These are phyloP conservation scores for Podocnemis expansa DNA, from an alignment of 2,113 vertebrate species.

Conservation along the genomic window DNA sequence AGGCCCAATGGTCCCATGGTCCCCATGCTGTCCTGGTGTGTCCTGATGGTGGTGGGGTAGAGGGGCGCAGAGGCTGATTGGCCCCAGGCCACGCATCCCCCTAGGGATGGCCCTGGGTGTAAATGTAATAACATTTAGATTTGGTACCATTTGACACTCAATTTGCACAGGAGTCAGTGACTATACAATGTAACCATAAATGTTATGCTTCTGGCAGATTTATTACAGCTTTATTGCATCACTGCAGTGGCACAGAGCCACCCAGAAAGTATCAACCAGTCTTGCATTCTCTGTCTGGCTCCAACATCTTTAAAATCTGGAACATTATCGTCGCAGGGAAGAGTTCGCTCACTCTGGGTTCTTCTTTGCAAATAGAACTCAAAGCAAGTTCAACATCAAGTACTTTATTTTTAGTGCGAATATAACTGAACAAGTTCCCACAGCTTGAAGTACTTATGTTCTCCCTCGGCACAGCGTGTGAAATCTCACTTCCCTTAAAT, in stretches of 20 bases:
- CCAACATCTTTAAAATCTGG: constrained; percentile 40
- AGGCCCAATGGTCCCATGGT: too few relatives aligned
- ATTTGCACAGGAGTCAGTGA: background rate
- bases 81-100: too few relatives aligned
- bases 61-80: too few relatives aligned
- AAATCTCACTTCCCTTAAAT: too few relatives aligned
- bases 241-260: background rate
- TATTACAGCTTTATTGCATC: background rate
- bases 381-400: too few relatives aligned
- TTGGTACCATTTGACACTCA: background rate
- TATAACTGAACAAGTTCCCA: too few relatives aligned
- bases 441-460: too few relatives aligned
- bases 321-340: background rate
- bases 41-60: too few relatives aligned
- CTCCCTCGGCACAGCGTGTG: too few relatives aligned
- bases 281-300: background rate
- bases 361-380: background rate
- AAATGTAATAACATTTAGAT: background rate
- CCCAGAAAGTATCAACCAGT: background rate
- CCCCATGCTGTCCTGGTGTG: too few relatives aligned
- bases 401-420: too few relatives aligned
- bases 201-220: background rate
- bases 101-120: too few relatives aligned
- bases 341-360: background rate
- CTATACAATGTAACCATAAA: background rate